Evolutionary conservation across 1,140 invertebrate genomes (phyloP), one percentile per base, ranked within the genome.

Genomic region (Hormaphis cornu): DNA sequence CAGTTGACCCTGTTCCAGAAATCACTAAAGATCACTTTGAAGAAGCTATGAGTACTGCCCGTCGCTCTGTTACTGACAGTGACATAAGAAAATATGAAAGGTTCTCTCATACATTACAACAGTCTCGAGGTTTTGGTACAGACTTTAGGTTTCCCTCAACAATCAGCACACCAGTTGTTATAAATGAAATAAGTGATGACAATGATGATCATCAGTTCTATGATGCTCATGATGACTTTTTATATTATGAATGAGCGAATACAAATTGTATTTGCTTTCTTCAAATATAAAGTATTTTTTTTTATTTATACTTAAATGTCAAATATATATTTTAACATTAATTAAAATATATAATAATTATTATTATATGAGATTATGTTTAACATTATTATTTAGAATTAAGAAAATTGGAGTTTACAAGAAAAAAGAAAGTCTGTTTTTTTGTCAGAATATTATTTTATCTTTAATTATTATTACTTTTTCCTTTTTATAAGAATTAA

Each of bases 11-110:
- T 48, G 97, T 99, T 70, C 96, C 97, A 52, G 95, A 99, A 82
- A 97, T 99, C 72, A 91, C 91, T 35, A 83, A 90, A 74, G 92
- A 90, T 73, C 97, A 99, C 79, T 99, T 99, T 81, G 97, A 99
- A 81, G 97, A 99, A 80, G 95, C 97, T 0, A 99, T 99, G 97
- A 95, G 95, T 81, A 98, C 91, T 81, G 97, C 97, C 70, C 87
- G 97, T 69, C 85, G 96, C 73, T 99, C 97, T n/a, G 97, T 99
- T 14, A 97, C 93, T 26, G 97, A 99, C 79, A 98, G 97, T 79
- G 97, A 99, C 80, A 98, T 99, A 76, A 85, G 95, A 74, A 99
- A 99, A 82, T 99, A 99, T 80, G 97, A 99, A 84, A 99, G 99
- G 96, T 99, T 99, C 83, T 92, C 97, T 72, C 96, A 99, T 82